phyloP scores from a whole-genome alignment of 1,140 invertebrate species.

The Batillaria attramentaria region DNA sequence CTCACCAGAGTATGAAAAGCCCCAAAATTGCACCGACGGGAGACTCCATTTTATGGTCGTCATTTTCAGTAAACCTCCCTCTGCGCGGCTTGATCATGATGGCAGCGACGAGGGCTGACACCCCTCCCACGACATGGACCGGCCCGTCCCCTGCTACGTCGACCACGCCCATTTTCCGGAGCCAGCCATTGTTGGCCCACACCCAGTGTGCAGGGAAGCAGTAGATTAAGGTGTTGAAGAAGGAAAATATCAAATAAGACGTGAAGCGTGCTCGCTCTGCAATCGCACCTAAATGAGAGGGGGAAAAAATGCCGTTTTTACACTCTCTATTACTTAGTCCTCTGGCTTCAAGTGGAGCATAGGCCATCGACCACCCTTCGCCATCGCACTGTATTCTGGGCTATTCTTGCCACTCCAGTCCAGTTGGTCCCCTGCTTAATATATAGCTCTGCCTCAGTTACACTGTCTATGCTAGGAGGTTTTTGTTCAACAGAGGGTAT shows the following conservation, averaged over 20 bases:
- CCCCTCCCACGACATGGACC: constrained; percentile 89
- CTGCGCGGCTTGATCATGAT: constrained; percentile 90
- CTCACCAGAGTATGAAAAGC: constrained; percentile 89
- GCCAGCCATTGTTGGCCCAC: constrained; percentile 59
- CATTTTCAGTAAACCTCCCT: constrained; percentile 84
- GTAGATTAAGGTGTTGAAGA: constrained; percentile 82
- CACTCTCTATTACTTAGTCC: neutral
- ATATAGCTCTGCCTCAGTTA: too few species aligned
- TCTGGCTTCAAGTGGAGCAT: too few species aligned
- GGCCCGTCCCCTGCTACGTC: constrained; percentile 87
- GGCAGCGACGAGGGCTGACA: constrained; percentile 87
- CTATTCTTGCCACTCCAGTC: too few species aligned
- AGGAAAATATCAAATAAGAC: constrained; percentile 76
- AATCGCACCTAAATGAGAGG: constrained; percentile 72
- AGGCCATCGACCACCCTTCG: too few species aligned
- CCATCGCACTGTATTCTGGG: too few species aligned
- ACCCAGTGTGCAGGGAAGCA: constrained; percentile 93
- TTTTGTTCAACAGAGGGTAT: too few species aligned
- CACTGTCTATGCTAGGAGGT: too few species aligned
- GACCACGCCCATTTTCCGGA: constrained; percentile 57
- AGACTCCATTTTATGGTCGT: constrained; percentile 85
- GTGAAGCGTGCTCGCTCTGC: constrained; percentile 76
- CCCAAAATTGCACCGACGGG: constrained; percentile 94
- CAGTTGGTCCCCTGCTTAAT: too few species aligned
- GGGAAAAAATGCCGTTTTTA: neutral